A percentile compares a stretch with the other conserved stretches of the same genome.
These are phyloP conservation scores for Gavia stellata DNA, from an alignment of 2,113 vertebrate species.

Conservation along the genomic window DNA sequence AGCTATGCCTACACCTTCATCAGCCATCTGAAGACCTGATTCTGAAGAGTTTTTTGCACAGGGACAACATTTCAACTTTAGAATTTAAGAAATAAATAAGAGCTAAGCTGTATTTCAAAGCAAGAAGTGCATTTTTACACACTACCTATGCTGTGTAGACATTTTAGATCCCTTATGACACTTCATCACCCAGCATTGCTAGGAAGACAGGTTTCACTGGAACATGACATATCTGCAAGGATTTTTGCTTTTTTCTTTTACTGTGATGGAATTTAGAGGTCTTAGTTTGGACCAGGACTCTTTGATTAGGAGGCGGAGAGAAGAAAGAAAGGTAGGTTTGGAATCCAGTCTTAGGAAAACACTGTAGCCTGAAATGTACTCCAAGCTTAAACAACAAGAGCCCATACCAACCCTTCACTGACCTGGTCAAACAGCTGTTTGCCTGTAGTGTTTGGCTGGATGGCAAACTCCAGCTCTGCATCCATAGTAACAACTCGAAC, in stretches of 20 bases:
- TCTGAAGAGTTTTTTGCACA: background rate
- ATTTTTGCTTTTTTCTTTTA: background rate
- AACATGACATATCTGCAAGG: background rate
- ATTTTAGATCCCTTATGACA: background rate
- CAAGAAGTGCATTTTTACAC: background rate
- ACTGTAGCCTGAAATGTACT: background rate
- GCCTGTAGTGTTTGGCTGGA: conserved; percentile 92
- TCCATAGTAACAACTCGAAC: conserved; percentile 97
- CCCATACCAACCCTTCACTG: conserved; percentile 29
- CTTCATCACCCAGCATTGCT: background rate
- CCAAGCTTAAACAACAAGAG: background rate
- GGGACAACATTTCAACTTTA: background rate
- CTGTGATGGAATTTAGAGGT: background rate
- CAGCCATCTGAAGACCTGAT: background rate
- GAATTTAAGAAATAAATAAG: background rate
- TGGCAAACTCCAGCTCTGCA: conserved; percentile 96
- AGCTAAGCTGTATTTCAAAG: background rate
- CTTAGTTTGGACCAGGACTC: background rate
- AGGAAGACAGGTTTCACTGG: background rate
- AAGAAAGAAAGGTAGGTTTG: background rate
- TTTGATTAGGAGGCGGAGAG: background rate
- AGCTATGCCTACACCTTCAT: background rate
- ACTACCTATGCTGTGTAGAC: background rate
- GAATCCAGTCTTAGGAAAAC: background rate
- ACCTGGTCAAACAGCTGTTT: conserved; percentile 98